Evolutionary conservation across 2,113 vertebrate genomes (phyloP), one percentile per base, ranked within the genome.

Genomic region (Coptodon rendalli): DNA sequence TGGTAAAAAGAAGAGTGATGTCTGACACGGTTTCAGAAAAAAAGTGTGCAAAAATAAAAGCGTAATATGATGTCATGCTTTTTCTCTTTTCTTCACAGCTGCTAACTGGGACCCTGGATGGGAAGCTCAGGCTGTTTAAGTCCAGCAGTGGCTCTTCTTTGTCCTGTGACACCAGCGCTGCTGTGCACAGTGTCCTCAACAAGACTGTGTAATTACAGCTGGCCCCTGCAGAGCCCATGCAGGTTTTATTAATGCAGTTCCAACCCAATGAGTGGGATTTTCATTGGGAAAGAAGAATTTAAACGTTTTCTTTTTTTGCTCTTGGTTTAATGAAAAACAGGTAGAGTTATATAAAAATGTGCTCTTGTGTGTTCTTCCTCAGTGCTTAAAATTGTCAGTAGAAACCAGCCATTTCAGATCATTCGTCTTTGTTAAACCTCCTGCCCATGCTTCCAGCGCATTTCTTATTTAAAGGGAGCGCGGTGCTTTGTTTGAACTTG

Each of bases 71-170:
- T 84, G 53, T 88, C 29, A 84, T 90, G 81, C 81, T 63, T 86
- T 24, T 71, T 89, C 12, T 89, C 38, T 86, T 24, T 87, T 54
- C 93, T 36, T 87, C 31, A 50, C 79, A 99, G 98, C 97, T 99
- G 66, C 89, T 95, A 92, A 98, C 97, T 52, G 97, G 97, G 86
- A 97, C 97, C 52, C 86, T 98, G 94, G 97, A 98, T 82, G 98
- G 98, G 85, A 97, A 95, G 73, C 96, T 99, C 40, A 96, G 87
- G 78, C 94, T 97, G 92, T 98, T 98, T 87, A 86, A 95, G 48
- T 92, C 97, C n/a, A 94, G 92, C 54, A 84, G 91, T n/a, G 91
- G 89, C 78, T 87, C 91, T 57, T 14, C 22, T 92, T 89, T 89
- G 57, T 89, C 90, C 87, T 83, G 16, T 86, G 85, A 95, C 83